Evolutionary conservation across 2,797 vertebrate genomes (phyloP), one percentile per base, ranked within the genome.

Genomic region (Coreius guichenoti): DNA sequence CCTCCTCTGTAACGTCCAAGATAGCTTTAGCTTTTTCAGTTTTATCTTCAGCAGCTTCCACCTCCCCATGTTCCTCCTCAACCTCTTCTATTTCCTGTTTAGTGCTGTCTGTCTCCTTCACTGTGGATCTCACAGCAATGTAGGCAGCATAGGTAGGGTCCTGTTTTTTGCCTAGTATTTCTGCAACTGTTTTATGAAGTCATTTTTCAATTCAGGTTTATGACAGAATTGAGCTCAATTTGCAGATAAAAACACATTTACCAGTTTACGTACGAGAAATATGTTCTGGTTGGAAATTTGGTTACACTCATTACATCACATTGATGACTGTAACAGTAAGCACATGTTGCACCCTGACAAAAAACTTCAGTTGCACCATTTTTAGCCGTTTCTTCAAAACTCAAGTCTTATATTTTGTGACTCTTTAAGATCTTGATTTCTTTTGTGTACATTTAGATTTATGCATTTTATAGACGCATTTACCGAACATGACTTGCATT

Each of bases 151-250:
- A 80, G 49, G 82, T 51, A 14, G 65, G 89, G 12, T 92, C 91
- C 88, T 89, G 80, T 81, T 89, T 92, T 45, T 89, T 90, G 3
- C 68, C 79, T 85, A 89, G 86, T 29, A 93, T 90, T 89, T 95
- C 94, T 95, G 95, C 69, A 95, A 95, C 94, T 94, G 92, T 85
- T 93, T 91, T 77, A 93, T 86, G 85, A 92, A 91, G 85, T 75
- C 70, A 87, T 84, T 80, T 80, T 82, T 81, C 36, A 83, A 69
- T 82, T 83, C 49, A 80, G 29, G 36, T 76, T 89, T 86, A 81
- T 31, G 36, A 14, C 31, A 89, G 3, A 23, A 56, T 77, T 21
- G 26, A 84, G 17, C 1, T 69, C 74, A 86, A 72, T 85, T 88
- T 81, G 29, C 36, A 81, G 36, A 83, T 86, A 45, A 78, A 91